These are phyloP conservation scores for Rhagologus leucostigma DNA, from an alignment of 2,113 vertebrate species.

Conservation along the genomic window DNA sequence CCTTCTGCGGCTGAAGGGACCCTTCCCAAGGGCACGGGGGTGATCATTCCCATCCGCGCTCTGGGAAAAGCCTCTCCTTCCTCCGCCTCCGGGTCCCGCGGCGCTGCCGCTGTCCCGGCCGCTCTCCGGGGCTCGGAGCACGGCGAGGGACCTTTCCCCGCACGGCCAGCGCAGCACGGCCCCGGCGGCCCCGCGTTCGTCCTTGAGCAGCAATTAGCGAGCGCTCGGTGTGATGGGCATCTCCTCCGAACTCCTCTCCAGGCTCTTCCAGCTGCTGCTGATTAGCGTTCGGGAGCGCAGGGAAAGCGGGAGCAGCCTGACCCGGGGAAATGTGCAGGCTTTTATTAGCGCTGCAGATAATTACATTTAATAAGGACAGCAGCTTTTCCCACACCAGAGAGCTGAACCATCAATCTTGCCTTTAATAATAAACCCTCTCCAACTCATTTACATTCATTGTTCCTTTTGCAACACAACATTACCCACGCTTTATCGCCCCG, in stretches of 20 bases:
- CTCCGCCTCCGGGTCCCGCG: not conserved
- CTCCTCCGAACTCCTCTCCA: not conserved
- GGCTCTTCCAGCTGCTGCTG: not conserved
- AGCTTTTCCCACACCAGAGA: conserved; percentile 44
- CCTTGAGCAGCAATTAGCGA: conserved; percentile 19
- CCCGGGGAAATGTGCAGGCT: not conserved
- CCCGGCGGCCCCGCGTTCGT: rapidly evolving
- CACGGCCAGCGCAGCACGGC: not conserved
- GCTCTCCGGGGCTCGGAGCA: not conserved
- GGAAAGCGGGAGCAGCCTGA: conserved; percentile 2
- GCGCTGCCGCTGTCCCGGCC: rapidly evolving
- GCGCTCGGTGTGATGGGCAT: not conserved
- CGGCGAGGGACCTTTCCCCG: rapidly evolving
- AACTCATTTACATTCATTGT: conserved; percentile 7
- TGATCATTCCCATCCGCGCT: rapidly evolving
- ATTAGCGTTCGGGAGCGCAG: not conserved
- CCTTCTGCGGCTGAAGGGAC: not conserved
- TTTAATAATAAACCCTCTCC: conserved; percentile 41
- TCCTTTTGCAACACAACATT: not conserved
- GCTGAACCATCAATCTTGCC: conserved; percentile 53
- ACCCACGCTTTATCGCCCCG: not conserved
- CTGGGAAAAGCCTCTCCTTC: not conserved
- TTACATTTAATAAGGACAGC: conserved; percentile 58
- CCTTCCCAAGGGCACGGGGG: rapidly evolving
- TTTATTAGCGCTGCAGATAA: conserved; percentile 46